phyloP scores from a whole-genome alignment of 2,888 invertebrate species.

The Drosophila hawaiiensis region DNA sequence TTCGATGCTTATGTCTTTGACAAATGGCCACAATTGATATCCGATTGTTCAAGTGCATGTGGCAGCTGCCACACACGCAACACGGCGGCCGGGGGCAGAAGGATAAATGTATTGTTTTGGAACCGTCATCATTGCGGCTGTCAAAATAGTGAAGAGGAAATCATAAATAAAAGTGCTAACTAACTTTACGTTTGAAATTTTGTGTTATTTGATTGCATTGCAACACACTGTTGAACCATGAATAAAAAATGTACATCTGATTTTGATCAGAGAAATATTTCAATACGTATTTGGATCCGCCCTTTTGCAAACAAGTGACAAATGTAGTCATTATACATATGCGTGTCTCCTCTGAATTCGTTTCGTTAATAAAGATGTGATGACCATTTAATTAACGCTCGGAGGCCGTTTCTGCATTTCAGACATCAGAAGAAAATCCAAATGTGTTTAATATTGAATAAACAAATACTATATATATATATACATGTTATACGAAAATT shows the following conservation, averaged over 20 bases:
- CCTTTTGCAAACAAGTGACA: not conserved
- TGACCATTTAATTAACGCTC: not conserved
- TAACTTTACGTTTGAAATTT: constrained; percentile 11
- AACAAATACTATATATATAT: not conserved
- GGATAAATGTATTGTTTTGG: constrained; percentile 22
- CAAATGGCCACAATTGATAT: constrained; percentile 50
- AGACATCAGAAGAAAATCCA: not conserved
- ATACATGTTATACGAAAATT: not conserved
- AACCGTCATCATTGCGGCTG: constrained; percentile 63
- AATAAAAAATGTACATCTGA: not conserved
- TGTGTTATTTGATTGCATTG: not conserved
- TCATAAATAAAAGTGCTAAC: constrained; percentile 61
- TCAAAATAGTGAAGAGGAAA: constrained; percentile 74
- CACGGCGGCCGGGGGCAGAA: not conserved
- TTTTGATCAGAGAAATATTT: not conserved
- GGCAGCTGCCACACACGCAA: constrained; percentile 20
- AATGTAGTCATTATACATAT: not conserved
- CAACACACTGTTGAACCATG: not conserved
- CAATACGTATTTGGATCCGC: not conserved
- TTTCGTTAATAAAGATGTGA: not conserved
- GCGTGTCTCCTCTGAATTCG: not conserved
- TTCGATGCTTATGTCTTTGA: constrained; percentile 30
- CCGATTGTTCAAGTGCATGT: constrained; percentile 57
- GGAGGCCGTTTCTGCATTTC: not conserved
- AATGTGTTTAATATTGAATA: not conserved